These are phyloP conservation scores for Notolabrus celidotus DNA, from an alignment of 2,797 vertebrate species.

Conservation along the genomic window DNA sequence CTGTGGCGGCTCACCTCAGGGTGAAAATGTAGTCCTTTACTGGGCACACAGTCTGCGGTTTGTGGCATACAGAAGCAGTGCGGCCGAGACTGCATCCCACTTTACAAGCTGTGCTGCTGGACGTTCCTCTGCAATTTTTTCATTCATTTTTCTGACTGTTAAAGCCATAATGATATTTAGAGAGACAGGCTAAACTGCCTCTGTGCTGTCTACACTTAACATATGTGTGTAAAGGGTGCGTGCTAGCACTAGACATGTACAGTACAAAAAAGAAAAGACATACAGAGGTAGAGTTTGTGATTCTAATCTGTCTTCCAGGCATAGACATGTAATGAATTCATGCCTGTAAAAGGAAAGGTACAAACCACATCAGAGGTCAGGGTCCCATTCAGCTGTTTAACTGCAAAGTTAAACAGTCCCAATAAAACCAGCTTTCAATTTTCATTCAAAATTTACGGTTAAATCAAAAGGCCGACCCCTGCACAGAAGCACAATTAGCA, in stretches of 20 bases:
- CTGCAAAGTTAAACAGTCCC: constrained; percentile 10
- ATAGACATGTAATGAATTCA: constrained; percentile 33
- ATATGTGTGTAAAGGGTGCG: neutral
- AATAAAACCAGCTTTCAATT: constrained; percentile 49
- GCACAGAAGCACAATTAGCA: constrained; percentile 54
- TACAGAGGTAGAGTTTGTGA: constrained; percentile 8
- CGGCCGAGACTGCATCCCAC: constrained; percentile 39
- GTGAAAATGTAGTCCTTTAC: constrained; percentile 56
- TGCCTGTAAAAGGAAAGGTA: constrained; percentile 47
- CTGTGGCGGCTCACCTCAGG: constrained; percentile 52
- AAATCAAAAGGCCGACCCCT: constrained; percentile 42
- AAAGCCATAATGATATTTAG: constrained; percentile 38
- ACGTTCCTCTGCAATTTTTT: constrained; percentile 28
- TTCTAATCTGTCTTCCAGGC: constrained; percentile 34
- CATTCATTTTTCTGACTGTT: constrained; percentile 37
- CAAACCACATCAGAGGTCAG: constrained; percentile 40
- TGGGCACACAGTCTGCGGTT: constrained; percentile 66
- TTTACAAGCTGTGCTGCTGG: constrained; percentile 49
- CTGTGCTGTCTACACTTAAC: constrained; percentile 19
- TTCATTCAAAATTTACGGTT: constrained; percentile 55
- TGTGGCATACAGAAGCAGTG: constrained; percentile 62
- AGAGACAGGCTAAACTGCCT: constrained; percentile 40
- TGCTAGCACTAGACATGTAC: neutral
- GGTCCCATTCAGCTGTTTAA: constrained; percentile 62
- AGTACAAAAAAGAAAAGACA: too few species aligned